These are phyloP conservation scores for Aphidius gifuensis DNA, from an alignment of 1,140 invertebrate genomes.

Conservation along the genomic window DNA sequence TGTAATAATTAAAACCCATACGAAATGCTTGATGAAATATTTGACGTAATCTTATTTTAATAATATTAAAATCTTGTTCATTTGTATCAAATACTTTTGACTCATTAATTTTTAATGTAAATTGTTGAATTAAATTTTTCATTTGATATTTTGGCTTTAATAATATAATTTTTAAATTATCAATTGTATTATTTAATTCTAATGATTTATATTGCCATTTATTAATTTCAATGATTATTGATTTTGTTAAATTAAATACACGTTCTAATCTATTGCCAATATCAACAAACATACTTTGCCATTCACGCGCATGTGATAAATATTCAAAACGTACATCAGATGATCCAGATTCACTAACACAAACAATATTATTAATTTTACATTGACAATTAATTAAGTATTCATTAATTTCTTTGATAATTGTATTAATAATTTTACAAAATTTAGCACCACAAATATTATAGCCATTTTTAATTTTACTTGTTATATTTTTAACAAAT, in stretches of 20 bases:
- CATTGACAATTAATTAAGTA: conserved; percentile 41
- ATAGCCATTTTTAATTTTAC: conserved; percentile 68
- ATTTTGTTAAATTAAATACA: conserved; percentile 75
- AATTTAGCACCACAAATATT: conserved; percentile 66
- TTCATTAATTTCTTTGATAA: conserved; percentile 44
- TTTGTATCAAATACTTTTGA: conserved; percentile 41
- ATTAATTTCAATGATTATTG: conserved; percentile 68
- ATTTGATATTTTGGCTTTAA: conserved; percentile 63
- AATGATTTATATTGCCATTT: conserved; percentile 51
- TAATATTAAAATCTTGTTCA: conserved; percentile 30
- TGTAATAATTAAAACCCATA: conserved; percentile 88
- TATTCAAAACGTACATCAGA: conserved; percentile 57
- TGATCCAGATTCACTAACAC: conserved; percentile 30
- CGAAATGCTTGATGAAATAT: conserved; percentile 82
- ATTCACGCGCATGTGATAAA: conserved; percentile 68
- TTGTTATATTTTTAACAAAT: conserved; percentile 68
- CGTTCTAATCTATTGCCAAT: conserved; percentile 75
- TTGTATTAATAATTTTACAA: conserved; percentile 51
- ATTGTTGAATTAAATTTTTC: conserved; percentile 59
- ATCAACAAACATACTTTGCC: conserved; percentile 74
- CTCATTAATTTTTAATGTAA: conserved; percentile 55
- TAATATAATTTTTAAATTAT: conserved; percentile 62
- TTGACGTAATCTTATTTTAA: conserved; percentile 68
- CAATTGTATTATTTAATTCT: conserved; percentile 60
- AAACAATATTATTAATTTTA: conserved; percentile 36